phyloP scores from a whole-genome alignment of 1,140 invertebrate species.

The Frieseomelitta varia region DNA sequence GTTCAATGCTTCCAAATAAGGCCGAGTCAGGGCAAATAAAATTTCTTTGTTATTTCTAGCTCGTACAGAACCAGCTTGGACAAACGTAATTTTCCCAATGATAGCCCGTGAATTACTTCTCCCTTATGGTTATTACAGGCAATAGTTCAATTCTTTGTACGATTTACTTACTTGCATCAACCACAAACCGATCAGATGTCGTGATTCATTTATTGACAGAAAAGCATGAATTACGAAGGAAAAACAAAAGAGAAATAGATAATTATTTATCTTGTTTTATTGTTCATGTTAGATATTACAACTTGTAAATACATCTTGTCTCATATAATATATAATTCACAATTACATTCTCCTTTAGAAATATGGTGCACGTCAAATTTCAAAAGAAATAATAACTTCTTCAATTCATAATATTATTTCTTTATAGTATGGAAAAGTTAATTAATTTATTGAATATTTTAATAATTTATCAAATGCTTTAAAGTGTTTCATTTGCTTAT shows the following conservation, averaged over 20 bases:
- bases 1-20: constrained; percentile 58
- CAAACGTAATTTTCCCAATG: constrained; percentile 43
- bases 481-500: no score
- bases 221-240: not conserved
- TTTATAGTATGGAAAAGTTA: no score
- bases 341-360: not conserved
- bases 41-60: constrained; percentile 41
- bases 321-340: not conserved
- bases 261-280: not conserved
- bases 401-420: no score
- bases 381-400: no score
- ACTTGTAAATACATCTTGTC: not conserved
- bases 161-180: not conserved
- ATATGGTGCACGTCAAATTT: no score
- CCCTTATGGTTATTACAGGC: not conserved
- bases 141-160: not conserved
- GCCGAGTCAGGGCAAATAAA: constrained; percentile 52
- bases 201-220: no score
- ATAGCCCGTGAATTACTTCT: not conserved
- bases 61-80: constrained; percentile 2
- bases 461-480: no score
- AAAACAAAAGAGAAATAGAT: not conserved
- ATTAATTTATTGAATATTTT: no score
- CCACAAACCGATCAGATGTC: no score
- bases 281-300: not conserved